Conservation (phyloP, 2,113 vertebrate genomes). For the Pelusios castaneus region DNA sequence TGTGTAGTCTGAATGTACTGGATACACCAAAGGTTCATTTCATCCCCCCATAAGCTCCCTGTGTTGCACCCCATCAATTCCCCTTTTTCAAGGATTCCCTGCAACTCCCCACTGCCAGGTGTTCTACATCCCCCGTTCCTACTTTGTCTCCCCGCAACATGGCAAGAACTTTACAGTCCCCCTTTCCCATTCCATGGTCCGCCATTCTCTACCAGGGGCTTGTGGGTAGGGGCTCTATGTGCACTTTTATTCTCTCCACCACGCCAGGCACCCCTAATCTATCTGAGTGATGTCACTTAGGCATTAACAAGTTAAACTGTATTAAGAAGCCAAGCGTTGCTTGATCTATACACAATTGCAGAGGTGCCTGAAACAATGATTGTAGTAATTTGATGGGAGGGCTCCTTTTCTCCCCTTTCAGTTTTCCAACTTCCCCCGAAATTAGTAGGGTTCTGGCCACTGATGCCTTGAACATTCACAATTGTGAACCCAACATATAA, state of each 20-base stretch:
- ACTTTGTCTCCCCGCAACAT: neutral
- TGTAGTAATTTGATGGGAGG: neutral
- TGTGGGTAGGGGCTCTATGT: neutral
- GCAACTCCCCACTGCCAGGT: neutral
- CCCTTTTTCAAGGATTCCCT: neutral
- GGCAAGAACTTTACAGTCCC: neutral
- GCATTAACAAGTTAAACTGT: no score
- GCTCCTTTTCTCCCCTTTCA: neutral
- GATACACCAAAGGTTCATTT: neutral
- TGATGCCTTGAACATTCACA: neutral
- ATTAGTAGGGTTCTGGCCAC: neutral
- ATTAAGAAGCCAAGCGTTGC: neutral
- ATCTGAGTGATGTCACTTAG: neutral
- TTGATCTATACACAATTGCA: neutral
- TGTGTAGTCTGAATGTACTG: neutral
- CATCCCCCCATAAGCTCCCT: neutral
- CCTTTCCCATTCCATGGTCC: neutral
- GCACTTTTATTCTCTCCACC: neutral
- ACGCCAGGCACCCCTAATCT: neutral
- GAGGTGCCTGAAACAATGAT: neutral
- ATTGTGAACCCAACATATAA: no score
- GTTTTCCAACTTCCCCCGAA: neutral
- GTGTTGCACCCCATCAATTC: neutral
- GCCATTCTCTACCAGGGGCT: neutral
- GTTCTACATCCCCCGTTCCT: neutral